Percentiles rank a stretch among this genome's conserved stretches.
Conservation (phyloP, 2,113 vertebrate species). For the Xerus inauris region DNA sequence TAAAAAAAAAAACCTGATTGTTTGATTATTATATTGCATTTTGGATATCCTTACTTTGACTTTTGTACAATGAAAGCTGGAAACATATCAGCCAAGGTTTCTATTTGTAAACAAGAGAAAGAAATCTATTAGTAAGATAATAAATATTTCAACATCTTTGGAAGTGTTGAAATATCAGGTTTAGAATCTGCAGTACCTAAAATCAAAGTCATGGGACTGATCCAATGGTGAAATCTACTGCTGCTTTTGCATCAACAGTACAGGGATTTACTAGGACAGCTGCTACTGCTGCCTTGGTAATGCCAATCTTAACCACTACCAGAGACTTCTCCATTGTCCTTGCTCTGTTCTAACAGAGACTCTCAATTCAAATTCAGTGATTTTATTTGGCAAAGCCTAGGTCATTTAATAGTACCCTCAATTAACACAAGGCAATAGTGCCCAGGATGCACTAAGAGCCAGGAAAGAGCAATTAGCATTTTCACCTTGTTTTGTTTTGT, state of each 20-base stretch:
- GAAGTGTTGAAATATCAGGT: not conserved
- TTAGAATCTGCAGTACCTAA: not conserved
- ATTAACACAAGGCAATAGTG: not conserved
- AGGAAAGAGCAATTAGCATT: not conserved
- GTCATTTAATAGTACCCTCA: not conserved
- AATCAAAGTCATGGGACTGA: not conserved
- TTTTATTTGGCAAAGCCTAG: not conserved
- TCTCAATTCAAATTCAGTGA: not conserved
- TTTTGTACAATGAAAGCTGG: not conserved
- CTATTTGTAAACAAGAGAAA: not conserved
- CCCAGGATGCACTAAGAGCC: not conserved
- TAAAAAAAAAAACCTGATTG: not conserved
- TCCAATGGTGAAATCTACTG: not conserved
- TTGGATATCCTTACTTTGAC: not conserved
- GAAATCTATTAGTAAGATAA: not conserved
- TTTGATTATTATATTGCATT: not conserved
- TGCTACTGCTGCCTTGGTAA: not conserved
- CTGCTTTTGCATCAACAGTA: not conserved
- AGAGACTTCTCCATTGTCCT: not conserved
- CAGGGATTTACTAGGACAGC: not conserved
- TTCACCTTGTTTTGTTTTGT: not conserved
- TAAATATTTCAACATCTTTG: not conserved
- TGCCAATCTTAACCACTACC: not conserved
- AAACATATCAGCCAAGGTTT: not conserved
- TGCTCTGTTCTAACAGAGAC: not conserved